Evolutionary conservation across 1,140 invertebrate species (phyloP).

Genomic region (Apis mellifera): DNA sequence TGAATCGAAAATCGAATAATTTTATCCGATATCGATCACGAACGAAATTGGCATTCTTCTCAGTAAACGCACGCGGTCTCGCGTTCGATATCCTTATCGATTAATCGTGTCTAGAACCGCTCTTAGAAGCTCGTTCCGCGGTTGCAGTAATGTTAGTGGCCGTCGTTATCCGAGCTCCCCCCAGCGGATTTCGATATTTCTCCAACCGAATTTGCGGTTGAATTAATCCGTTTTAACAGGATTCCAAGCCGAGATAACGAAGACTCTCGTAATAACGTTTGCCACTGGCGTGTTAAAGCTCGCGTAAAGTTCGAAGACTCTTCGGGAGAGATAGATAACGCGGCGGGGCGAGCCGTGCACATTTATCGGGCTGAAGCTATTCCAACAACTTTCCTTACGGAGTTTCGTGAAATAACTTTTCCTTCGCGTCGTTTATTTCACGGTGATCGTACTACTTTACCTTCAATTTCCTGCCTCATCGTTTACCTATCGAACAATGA

Average conservation of each 20-base stretch:
- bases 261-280: slow-evolving; percentile 34
- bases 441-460: slow-evolving; percentile 34
- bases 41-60: neutral
- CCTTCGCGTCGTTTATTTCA: slow-evolving; percentile 16
- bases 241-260: slow-evolving; percentile 34
- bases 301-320: slow-evolving; percentile 38
- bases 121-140: slow-evolving; percentile 14
- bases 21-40: neutral
- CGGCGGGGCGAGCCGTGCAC: slow-evolving; percentile 5
- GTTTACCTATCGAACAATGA: slow-evolving; percentile 14
- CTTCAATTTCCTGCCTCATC: slow-evolving; percentile 37
- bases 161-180: slow-evolving; percentile 3
- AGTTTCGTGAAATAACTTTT: slow-evolving; percentile 36
- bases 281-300: slow-evolving; percentile 43
- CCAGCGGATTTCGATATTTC: slow-evolving; percentile 36
- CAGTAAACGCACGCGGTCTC: neutral
- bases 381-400: slow-evolving; percentile 19
- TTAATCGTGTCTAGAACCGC: slow-evolving; percentile 7
- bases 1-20: too few relatives aligned
- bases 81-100: slow-evolving; percentile 24
- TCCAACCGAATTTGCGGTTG: slow-evolving; percentile 35
- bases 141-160: slow-evolving; percentile 4
- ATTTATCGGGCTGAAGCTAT: slow-evolving; percentile 34
- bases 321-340: slow-evolving; percentile 9
- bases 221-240: slow-evolving; percentile 44